Percentiles rank a stretch among this genome's conserved stretches.
Evolutionary conservation across 2,113 vertebrate species (phyloP).

Genomic region (Alces alces): DNA sequence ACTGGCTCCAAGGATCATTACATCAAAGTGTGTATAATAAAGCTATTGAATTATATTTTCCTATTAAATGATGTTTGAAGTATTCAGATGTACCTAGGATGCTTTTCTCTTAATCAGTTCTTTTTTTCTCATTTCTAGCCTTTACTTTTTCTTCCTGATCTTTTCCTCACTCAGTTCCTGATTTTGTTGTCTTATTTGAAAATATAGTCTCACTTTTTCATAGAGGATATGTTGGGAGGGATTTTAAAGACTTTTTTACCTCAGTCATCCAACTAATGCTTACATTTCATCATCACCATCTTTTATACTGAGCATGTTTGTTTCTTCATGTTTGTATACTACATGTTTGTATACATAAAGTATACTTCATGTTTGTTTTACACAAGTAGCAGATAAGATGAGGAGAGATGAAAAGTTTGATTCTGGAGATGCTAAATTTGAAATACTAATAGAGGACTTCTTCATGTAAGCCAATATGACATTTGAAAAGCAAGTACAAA

Average conservation of each 20-base stretch:
- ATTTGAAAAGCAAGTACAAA: not conserved
- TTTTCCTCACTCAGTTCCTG: not conserved
- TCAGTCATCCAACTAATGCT: not conserved
- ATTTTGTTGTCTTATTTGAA: not conserved
- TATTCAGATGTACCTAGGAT: not conserved
- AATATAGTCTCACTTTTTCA: not conserved
- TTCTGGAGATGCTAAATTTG: constrained; percentile 15
- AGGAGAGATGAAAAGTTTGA: not conserved
- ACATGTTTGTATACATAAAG: too few species aligned
- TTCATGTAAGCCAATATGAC: not conserved
- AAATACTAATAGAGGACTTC: not conserved
- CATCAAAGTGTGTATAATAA: constrained; percentile 85
- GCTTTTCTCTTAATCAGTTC: not conserved
- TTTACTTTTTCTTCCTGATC: not conserved
- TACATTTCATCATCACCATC: not conserved
- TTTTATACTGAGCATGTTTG: not conserved
- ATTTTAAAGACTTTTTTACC: not conserved
- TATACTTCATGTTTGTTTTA: not conserved
- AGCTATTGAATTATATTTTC: not conserved
- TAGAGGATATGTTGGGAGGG: not conserved
- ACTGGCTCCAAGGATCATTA: constrained; percentile 98
- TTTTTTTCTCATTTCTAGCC: not conserved
- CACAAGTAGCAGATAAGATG: not conserved
- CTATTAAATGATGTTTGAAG: not conserved
- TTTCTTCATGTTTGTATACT: not conserved